Conservation (phyloP, 2,113 vertebrate species). For the Toxotes jaculatrix region DNA sequence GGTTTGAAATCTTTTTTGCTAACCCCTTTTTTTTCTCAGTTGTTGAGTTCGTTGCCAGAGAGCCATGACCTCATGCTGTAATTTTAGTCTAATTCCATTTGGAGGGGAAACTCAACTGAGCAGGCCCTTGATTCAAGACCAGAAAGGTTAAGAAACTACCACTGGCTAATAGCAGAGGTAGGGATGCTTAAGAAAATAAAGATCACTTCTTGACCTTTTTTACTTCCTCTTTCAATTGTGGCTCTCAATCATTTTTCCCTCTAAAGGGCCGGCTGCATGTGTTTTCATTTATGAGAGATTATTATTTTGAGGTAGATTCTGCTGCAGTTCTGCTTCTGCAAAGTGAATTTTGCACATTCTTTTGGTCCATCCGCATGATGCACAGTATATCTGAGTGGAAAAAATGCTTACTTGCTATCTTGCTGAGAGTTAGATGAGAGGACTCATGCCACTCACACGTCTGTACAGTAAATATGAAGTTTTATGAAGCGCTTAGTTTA, state of each 20-base stretch:
- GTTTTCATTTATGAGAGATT: constrained; percentile 75
- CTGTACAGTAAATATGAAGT: not conserved
- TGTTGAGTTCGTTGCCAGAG: constrained; percentile 69
- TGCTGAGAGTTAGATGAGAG: not conserved
- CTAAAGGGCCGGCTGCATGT: constrained; percentile 51
- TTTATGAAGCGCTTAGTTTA: not conserved
- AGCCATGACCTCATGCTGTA: constrained; percentile 80
- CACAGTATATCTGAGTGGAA: not conserved
- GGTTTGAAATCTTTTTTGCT: constrained; percentile 48
- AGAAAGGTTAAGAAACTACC: constrained; percentile 75
- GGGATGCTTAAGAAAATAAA: constrained; percentile 77
- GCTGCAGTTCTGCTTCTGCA: constrained; percentile 23
- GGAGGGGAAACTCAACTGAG: constrained; percentile 46
- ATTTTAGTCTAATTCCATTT: constrained; percentile 80
- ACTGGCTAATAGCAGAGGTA: constrained; percentile 75
- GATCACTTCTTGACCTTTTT: constrained; percentile 74
- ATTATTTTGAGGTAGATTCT: constrained; percentile 49
- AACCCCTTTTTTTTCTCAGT: constrained; percentile 44
- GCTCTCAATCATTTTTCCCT: constrained; percentile 72
- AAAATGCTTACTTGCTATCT: not conserved
- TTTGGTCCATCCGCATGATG: not conserved
- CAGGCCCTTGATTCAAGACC: constrained; percentile 70
- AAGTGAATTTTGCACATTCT: constrained; percentile 1
- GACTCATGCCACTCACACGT: not conserved
- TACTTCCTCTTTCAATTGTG: constrained; percentile 78